Percentiles rank a stretch among this genome's conserved stretches.
phyloP scores from a whole-genome alignment of 2,113 vertebrate genomes.

The Naja naja region DNA sequence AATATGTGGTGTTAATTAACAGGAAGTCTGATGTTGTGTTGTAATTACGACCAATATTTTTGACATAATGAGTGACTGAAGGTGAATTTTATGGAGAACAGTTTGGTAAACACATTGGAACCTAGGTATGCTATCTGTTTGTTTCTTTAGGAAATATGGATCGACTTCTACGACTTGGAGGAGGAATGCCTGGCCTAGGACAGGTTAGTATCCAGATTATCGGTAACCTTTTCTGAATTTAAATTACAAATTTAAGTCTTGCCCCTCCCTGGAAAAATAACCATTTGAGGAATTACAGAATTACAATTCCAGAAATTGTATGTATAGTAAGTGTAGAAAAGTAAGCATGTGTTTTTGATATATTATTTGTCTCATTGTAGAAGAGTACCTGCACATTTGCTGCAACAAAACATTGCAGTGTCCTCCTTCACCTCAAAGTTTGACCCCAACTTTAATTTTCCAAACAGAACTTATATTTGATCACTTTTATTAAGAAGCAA shows the following conservation, averaged over 20 bases:
- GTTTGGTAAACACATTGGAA: slow-evolving; percentile 75
- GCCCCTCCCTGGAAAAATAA: slow-evolving; percentile 23
- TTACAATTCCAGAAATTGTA: slow-evolving; percentile 4
- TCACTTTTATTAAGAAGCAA: slow-evolving; percentile 5
- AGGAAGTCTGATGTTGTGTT: slow-evolving; percentile 90
- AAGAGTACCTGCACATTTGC: neutral
- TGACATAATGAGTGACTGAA: slow-evolving; percentile 87
- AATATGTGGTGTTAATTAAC: slow-evolving; percentile 96
- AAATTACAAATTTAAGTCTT: neutral
- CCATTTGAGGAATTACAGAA: slow-evolving; percentile 16
- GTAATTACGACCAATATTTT: slow-evolving; percentile 92
- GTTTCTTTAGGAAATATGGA: slow-evolving; percentile 86
- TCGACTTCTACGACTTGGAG: slow-evolving; percentile 93
- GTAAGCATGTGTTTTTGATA: neutral
- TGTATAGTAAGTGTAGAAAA: slow-evolving; percentile 22
- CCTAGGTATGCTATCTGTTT: slow-evolving; percentile 71
- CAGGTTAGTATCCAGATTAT: slow-evolving; percentile 83
- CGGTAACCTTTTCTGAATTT: slow-evolving; percentile 5
- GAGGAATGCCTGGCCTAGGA: slow-evolving; percentile 95
- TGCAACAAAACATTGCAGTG: neutral
- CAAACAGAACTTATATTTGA: slow-evolving; percentile 22
- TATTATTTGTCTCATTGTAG: neutral
- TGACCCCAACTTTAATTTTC: slow-evolving; percentile 10
- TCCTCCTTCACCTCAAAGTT: neutral
- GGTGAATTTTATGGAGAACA: slow-evolving; percentile 77